A percentile compares a stretch with the other conserved stretches of the same genome.
These are phyloP conservation scores for Odontophorus gujanensis DNA, from an alignment of 2,113 vertebrate species.

Conservation along the genomic window DNA sequence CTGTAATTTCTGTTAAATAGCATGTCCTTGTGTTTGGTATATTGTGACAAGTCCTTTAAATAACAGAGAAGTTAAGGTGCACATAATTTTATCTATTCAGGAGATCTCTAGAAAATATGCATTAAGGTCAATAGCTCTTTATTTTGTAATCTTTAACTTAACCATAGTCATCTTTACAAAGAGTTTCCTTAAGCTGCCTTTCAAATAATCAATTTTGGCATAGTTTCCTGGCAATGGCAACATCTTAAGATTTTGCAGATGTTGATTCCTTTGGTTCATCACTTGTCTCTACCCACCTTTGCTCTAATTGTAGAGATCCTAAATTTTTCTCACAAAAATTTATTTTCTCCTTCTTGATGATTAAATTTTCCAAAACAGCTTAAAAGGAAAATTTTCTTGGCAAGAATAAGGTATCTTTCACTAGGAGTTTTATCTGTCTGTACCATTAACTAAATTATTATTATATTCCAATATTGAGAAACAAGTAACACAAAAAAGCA, in stretches of 20 bases:
- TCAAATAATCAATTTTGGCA: background rate
- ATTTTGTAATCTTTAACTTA: background rate
- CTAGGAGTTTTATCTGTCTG: background rate
- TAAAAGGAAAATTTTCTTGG: background rate
- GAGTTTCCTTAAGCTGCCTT: background rate
- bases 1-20: background rate
- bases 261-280: background rate
- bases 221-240: background rate
- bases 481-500: background rate
- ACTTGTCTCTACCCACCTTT: background rate
- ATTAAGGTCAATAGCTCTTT: background rate
- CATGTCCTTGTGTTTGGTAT: background rate
- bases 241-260: background rate
- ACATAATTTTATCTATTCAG: background rate
- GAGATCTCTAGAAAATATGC: background rate
- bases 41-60: background rate
- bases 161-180: background rate
- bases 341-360: background rate
- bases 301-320: background rate
- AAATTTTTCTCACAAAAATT: background rate
- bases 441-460: background rate
- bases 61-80: background rate
- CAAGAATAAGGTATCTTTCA: background rate
- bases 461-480: background rate
- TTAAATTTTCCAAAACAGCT: background rate